Evolutionary conservation across 2,888 invertebrate species (phyloP).

Genomic region (Cataglyphis altisquamis): DNA sequence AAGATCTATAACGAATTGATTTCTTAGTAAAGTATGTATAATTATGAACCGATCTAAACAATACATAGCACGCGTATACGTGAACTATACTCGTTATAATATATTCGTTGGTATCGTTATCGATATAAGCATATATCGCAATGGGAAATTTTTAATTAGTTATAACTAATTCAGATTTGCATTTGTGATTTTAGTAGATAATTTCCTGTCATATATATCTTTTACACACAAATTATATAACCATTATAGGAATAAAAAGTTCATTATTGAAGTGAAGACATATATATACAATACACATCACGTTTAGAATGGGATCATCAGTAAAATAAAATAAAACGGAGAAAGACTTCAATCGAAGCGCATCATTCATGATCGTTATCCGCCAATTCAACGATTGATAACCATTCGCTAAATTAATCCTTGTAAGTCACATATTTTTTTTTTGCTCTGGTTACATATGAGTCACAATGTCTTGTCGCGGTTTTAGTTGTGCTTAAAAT

Average conservation of each 20-base stretch:
- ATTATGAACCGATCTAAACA: background rate
- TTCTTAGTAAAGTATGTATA: constrained; percentile 1
- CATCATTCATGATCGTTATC: background rate
- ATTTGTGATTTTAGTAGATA: background rate
- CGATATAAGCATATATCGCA: background rate
- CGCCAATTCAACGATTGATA: background rate
- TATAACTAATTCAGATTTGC: background rate
- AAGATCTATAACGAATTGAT: background rate
- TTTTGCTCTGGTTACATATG: background rate
- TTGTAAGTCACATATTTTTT: background rate
- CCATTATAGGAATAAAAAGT: background rate
- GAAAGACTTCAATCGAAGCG: background rate
- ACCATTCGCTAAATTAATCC: background rate
- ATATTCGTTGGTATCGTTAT: background rate
- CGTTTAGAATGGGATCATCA: background rate
- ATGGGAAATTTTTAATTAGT: constrained; percentile 9
- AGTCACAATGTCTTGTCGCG: too few relatives aligned
- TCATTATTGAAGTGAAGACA: background rate
- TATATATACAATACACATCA: background rate
- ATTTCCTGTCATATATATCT: background rate
- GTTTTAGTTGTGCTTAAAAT: too few relatives aligned
- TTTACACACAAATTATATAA: background rate
- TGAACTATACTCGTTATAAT: background rate
- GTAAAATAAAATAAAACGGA: background rate
- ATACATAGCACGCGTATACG: too few relatives aligned